Evolutionary conservation across 2,113 vertebrate species (phyloP), one percentile per base, ranked within the genome.

Genomic region (Pachycephala philippinensis): DNA sequence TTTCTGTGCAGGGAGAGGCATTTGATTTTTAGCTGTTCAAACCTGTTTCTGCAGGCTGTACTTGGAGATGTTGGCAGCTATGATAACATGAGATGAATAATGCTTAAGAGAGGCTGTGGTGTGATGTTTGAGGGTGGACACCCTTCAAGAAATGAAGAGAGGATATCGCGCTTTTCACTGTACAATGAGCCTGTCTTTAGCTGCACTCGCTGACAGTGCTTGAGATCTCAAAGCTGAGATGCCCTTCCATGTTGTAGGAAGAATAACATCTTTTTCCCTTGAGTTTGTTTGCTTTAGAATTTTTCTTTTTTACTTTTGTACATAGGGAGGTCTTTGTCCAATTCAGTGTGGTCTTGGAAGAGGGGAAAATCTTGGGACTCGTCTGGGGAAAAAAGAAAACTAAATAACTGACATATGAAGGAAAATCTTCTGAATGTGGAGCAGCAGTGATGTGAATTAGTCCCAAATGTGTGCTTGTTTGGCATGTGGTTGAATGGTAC

Each of bases 121-220:
- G 91, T 96, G 94, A 97, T 92, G 84, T 95, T 97, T 84, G 94
- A 96, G 93, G 94, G 95, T 96, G 95, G 90, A 94, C 88, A 94
- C 64, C 17, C 87, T 87, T 82, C 50, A 89, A 90, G 70, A 79
- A 75, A 65, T 61, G 60, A 88, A 75, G 84, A 72, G 93, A 94
- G 79, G 78, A 89, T 91, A 64, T 79, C 4, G 0, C 27, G 70
- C 74, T 64, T 92, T 80, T 42, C 61, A 27, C 86, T 44, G 31
- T 82, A 89, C 93, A 79, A 66, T 61, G 53, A 96, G 66, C 61
- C 70, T 84, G 79, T 84, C 80, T 96, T 90, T 82, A 94, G 87
- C 78, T 80, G 52, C 18, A 21, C 33, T 94, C 89, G 50, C 70
- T 91, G 86, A 45, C 89, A 68, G 71, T 60, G 47, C 84, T 97